phyloP scores from a whole-genome alignment of 2,113 vertebrate genomes.

The Poecile atricapillus region DNA sequence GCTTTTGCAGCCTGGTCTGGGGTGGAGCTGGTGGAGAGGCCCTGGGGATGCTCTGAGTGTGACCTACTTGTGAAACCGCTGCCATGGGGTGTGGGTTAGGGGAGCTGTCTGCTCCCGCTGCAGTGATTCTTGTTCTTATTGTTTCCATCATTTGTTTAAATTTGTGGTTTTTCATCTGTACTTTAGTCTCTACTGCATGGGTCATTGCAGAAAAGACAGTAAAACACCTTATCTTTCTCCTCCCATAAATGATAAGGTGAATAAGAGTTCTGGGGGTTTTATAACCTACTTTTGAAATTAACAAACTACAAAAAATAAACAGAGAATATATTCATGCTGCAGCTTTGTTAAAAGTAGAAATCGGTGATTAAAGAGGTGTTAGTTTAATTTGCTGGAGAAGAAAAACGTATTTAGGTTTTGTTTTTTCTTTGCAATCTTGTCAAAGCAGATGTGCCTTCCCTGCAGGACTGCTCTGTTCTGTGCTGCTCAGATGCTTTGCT shows the following conservation, averaged over 20 bases:
- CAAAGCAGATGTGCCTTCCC: background rate
- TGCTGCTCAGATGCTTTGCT: background rate
- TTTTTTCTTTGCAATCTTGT: background rate
- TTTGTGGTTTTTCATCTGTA: background rate
- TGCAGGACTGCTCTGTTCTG: background rate
- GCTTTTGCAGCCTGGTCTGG: rapidly evolving
- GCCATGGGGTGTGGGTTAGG: rapidly evolving
- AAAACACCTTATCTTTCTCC: background rate
- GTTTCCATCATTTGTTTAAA: background rate
- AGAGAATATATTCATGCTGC: background rate
- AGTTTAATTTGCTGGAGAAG: background rate
- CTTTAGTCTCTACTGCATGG: background rate
- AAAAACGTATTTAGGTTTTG: background rate
- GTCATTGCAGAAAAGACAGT: background rate
- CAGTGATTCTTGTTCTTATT: background rate
- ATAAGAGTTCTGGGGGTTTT: background rate
- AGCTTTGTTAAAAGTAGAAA: background rate
- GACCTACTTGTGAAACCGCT: background rate
- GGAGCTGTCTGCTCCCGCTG: background rate
- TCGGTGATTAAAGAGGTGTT: background rate
- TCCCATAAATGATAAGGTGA: background rate
- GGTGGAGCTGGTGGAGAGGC: rapidly evolving
- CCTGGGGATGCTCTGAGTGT: background rate
- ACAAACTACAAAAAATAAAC: background rate
- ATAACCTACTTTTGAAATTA: background rate